These are phyloP conservation scores for Zeus faber DNA, from an alignment of 2,113 vertebrate genomes.

Conservation along the genomic window DNA sequence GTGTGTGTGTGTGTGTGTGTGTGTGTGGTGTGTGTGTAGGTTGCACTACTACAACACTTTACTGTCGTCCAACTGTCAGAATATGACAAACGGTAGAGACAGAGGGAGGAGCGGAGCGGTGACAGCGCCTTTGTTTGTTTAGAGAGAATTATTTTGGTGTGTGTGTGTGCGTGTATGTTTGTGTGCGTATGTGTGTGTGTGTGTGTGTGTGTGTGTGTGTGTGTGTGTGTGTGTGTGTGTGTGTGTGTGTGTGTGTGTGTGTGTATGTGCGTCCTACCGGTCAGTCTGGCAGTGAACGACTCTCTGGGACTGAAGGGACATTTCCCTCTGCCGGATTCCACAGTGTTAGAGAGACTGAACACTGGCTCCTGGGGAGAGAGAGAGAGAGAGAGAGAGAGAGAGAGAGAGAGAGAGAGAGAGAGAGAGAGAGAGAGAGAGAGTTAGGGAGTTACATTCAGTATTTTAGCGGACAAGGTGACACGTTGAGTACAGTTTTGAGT, in stretches of 20 bases:
- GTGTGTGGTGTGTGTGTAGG: too few relatives aligned
- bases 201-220: neutral
- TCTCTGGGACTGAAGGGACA: conserved; percentile 84
- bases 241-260: neutral
- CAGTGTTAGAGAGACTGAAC: conserved; percentile 59
- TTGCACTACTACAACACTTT: conserved; percentile 8
- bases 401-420: neutral
- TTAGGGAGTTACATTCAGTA: too few relatives aligned
- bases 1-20: too few relatives aligned
- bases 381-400: neutral
- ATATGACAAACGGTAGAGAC: neutral
- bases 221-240: conserved; percentile 13
- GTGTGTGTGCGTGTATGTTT: too few relatives aligned
- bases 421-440: neutral
- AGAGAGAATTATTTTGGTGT: too few relatives aligned
- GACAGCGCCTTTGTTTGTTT: too few relatives aligned
- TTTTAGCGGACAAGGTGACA: too few relatives aligned
- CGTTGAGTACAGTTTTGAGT: too few relatives aligned
- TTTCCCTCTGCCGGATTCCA: conserved; percentile 81
- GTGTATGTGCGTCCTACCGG: conserved; percentile 55
- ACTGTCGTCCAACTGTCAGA: conserved; percentile 28
- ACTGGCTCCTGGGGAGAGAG: conserved; percentile 45
- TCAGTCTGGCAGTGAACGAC: conserved; percentile 74
- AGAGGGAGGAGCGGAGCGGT: neutral
- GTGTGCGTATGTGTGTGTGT: too few relatives aligned